phyloP scores from a whole-genome alignment of 2,888 invertebrate genomes.

The Nyleta sp. region DNA sequence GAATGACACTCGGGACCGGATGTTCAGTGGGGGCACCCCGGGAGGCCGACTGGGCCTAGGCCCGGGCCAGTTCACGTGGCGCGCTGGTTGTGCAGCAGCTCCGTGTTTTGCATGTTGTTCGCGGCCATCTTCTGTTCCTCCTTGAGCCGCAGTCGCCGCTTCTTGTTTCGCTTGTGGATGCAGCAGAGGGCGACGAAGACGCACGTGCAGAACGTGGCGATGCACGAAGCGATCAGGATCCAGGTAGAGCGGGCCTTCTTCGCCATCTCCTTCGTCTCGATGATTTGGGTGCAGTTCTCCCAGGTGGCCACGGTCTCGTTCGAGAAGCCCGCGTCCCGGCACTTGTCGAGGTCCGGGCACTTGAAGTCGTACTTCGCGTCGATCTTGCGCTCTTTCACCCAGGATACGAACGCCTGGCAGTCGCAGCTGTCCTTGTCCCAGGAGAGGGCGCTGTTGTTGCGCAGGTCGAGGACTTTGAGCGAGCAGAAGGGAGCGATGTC shows the following conservation, averaged over 20 bases:
- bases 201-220: slow-evolving; percentile 69
- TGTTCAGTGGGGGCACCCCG: too few relatives aligned
- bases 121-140: slow-evolving; percentile 72
- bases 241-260: slow-evolving; percentile 75
- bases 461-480: slow-evolving; percentile 84
- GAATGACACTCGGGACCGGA: too few relatives aligned
- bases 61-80: slow-evolving; percentile 52
- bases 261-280: slow-evolving; percentile 68
- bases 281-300: slow-evolving; percentile 69
- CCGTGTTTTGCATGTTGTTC: slow-evolving; percentile 76
- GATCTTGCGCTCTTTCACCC: slow-evolving; percentile 71
- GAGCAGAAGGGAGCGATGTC: slow-evolving; percentile 86
- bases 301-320: slow-evolving; percentile 57
- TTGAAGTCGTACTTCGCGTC: slow-evolving; percentile 62
- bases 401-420: slow-evolving; percentile 72
- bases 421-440: slow-evolving; percentile 70
- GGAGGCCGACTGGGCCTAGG: too few relatives aligned
- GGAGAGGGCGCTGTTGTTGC: slow-evolving; percentile 69
- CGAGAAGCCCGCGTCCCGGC: slow-evolving; percentile 33
- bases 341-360: slow-evolving; percentile 17
- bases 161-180: slow-evolving; percentile 76
- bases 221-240: slow-evolving; percentile 75
- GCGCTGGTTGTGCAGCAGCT: slow-evolving; percentile 73
- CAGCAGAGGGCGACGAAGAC: slow-evolving; percentile 74
- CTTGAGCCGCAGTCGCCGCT: slow-evolving; percentile 72